These are phyloP conservation scores for Standfussiana lucernea DNA, from an alignment of 2,888 invertebrate genomes.

Conservation along the genomic window DNA sequence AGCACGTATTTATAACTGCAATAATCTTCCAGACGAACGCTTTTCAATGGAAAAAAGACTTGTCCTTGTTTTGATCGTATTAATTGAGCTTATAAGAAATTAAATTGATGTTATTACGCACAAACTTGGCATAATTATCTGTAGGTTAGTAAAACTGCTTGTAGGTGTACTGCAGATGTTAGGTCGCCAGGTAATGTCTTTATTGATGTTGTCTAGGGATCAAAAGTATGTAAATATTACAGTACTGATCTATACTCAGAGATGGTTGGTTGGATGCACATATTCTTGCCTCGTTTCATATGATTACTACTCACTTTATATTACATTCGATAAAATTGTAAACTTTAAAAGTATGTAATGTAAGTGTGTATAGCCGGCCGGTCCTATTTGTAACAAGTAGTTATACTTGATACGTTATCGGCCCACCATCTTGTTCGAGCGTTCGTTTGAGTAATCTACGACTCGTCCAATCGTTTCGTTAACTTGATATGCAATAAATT, in stretches of 20 bases:
- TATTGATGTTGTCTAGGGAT: constrained; percentile 30
- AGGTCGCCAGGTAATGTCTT: constrained; percentile 24
- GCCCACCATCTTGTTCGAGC: constrained; percentile 47
- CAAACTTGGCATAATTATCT: constrained; percentile 43
- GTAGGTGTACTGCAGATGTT: constrained; percentile 31
- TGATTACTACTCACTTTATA: constrained; percentile 15
- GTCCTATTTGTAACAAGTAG: constrained; percentile 55
- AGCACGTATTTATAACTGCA: constrained; percentile 60
- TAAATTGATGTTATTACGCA: constrained; percentile 54
- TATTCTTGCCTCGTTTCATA: constrained; percentile 20
- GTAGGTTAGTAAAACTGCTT: constrained; percentile 25
- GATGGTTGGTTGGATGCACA: constrained; percentile 11
- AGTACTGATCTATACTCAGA: constrained; percentile 18
- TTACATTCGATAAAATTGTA: constrained; percentile 23
- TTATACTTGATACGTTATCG: constrained; percentile 60
- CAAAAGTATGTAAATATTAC: constrained; percentile 29
- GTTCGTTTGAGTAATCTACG: constrained; percentile 59
- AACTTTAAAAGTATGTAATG: constrained; percentile 14
- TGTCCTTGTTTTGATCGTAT: constrained; percentile 60
- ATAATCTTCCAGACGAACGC: constrained; percentile 55
- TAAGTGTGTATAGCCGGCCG: constrained; percentile 15
- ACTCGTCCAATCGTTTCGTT: constrained; percentile 61
- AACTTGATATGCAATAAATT: constrained; percentile 69
- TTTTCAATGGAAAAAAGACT: constrained; percentile 44
- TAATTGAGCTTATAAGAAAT: constrained; percentile 62